These are phyloP conservation scores for Ptychoptera contaminata DNA, from an alignment of 2,888 invertebrate genomes.

Conservation along the genomic window DNA sequence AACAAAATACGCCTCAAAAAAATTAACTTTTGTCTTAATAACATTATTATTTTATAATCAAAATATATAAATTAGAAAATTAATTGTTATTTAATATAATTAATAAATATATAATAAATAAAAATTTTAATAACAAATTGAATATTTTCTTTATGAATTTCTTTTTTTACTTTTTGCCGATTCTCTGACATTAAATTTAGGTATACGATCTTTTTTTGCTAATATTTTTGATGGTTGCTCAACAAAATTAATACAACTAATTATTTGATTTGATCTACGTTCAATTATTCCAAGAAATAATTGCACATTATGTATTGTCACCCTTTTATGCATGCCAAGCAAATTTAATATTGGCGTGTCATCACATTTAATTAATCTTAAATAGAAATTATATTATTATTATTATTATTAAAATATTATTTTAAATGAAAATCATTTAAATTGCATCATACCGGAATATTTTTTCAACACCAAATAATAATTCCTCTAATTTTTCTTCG, in stretches of 20 bases:
- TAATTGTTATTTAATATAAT: not conserved
- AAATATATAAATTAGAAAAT: not conserved
- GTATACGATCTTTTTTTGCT: constrained; percentile 27
- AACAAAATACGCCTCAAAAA: no score
- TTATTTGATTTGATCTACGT: constrained; percentile 37
- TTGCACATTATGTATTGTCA: constrained; percentile 60
- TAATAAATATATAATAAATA: not conserved
- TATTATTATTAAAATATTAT: not conserved
- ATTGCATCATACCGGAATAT: constrained; percentile 23
- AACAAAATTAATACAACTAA: constrained; percentile 20
- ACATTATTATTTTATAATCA: not conserved
- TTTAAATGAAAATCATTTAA: not conserved
- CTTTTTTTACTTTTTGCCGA: constrained; percentile 17
- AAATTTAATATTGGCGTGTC: constrained; percentile 55
- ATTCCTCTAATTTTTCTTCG: constrained; percentile 21
- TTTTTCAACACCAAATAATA: constrained; percentile 35
- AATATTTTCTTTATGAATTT: not conserved
- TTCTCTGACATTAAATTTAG: constrained; percentile 30
- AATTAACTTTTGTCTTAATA: not conserved
- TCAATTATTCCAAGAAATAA: constrained; percentile 72
- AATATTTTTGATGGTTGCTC: constrained; percentile 25
- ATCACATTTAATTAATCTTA: constrained; percentile 52
- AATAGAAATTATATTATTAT: constrained; percentile 16
- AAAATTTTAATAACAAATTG: not conserved
- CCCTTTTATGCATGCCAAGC: constrained; percentile 52